Evolutionary conservation across 2,113 vertebrate species (phyloP).

Genomic region (Epinephelus fuscoguttatus): DNA sequence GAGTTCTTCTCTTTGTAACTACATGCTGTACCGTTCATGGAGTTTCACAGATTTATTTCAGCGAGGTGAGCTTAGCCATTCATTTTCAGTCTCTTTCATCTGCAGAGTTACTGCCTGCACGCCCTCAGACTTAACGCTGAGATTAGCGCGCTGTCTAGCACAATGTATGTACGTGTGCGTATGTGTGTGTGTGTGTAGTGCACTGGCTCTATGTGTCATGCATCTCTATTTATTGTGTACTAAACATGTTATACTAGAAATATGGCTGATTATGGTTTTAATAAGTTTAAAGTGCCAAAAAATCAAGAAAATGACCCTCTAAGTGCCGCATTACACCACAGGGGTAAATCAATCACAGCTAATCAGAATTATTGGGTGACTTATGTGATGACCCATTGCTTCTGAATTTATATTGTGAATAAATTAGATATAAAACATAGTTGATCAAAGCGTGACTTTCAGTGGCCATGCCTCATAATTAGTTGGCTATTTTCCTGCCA

Average conservation of each 20-base stretch:
- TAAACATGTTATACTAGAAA: neutral
- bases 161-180: neutral
- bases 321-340: slow-evolving; percentile 30
- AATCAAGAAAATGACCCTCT: slow-evolving; percentile 31
- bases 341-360: slow-evolving; percentile 38
- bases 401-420: slow-evolving; percentile 41
- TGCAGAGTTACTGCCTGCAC: slow-evolving; percentile 9
- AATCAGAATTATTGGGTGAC: slow-evolving; percentile 46
- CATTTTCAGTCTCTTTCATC: slow-evolving; percentile 25
- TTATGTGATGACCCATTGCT: slow-evolving; percentile 32
- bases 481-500: slow-evolving; percentile 46
- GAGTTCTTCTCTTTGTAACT: neutral
- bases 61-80: slow-evolving; percentile 2
- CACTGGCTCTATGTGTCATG: neutral
- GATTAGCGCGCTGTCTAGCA: neutral
- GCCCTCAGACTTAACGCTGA: neutral
- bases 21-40: neutral
- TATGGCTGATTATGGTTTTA: neutral
- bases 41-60: slow-evolving; percentile 27
- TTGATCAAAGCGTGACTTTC: slow-evolving; percentile 37
- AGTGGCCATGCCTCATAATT: slow-evolving; percentile 35
- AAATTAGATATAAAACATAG: slow-evolving; percentile 34
- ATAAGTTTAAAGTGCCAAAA: slow-evolving; percentile 12
- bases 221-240: neutral
- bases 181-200: neutral